phyloP scores from a whole-genome alignment of 2,113 vertebrate species.

The Pandion haliaetus region DNA sequence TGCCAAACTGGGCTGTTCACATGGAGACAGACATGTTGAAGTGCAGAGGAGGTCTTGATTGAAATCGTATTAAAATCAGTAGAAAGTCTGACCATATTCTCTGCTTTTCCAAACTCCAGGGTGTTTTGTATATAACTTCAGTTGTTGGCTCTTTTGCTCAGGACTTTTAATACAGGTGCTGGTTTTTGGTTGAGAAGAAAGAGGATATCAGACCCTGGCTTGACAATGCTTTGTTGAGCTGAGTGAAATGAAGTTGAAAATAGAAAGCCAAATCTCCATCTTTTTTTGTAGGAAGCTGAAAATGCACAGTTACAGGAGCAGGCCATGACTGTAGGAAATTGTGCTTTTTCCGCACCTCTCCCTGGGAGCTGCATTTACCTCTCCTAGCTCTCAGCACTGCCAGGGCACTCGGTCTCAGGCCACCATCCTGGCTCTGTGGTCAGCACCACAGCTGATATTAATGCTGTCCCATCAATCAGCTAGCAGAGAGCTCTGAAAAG shows the following conservation, averaged over 20 bases:
- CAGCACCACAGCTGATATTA: neutral
- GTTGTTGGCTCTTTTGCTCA: neutral
- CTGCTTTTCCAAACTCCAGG: neutral
- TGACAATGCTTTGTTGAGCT: neutral
- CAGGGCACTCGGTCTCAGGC: neutral
- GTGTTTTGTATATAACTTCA: neutral
- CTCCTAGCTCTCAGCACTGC: neutral
- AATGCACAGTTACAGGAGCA: neutral
- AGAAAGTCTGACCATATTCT: neutral
- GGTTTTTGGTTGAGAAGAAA: neutral
- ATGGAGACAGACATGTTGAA: neutral
- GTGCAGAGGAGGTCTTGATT: neutral
- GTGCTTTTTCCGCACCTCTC: neutral
- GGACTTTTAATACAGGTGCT: neutral
- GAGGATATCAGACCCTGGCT: neutral
- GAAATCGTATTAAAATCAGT: neutral
- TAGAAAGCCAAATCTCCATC: neutral
- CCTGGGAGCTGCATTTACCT: neutral
- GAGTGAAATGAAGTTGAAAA: neutral
- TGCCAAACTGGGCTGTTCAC: neutral
- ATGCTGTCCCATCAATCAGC: conserved; percentile 2
- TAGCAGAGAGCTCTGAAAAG: neutral
- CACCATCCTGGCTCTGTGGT: neutral
- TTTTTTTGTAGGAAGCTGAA: neutral
- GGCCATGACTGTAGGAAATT: neutral